Conservation (phyloP, 2,113 vertebrate genomes). For the Elanus axillaris region DNA sequence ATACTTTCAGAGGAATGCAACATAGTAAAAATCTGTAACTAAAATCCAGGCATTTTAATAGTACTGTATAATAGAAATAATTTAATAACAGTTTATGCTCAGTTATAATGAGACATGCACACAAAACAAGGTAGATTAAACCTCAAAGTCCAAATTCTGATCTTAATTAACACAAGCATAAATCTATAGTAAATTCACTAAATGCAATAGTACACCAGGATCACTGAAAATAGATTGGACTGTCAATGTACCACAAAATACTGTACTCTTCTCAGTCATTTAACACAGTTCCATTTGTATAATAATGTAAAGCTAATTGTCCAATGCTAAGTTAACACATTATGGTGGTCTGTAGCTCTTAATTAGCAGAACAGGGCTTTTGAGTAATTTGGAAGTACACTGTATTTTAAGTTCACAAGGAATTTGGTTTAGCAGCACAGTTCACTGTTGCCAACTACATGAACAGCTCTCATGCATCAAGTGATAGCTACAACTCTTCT, state of each 20-base stretch:
- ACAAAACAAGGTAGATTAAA: not conserved
- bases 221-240: not conserved
- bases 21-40: not conserved
- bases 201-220: not conserved
- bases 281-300: not conserved
- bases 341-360: not conserved
- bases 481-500: not conserved
- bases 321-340: not conserved
- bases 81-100: not conserved
- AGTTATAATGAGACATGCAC: not conserved
- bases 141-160: not conserved
- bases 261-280: not conserved
- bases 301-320: conserved; percentile 3
- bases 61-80: not conserved
- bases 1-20: not conserved
- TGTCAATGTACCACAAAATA: conserved; percentile 3
- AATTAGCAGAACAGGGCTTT: not conserved
- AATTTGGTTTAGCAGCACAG: not conserved
- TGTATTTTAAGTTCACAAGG: not conserved
- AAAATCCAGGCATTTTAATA: not conserved
- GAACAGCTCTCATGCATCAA: not conserved
- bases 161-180: not conserved
- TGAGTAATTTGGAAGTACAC: not conserved
- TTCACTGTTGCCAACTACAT: accelerated
- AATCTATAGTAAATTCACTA: not conserved